phyloP scores from a whole-genome alignment of 1,140 invertebrate genomes.

The Rhynchophorus ferrugineus region DNA sequence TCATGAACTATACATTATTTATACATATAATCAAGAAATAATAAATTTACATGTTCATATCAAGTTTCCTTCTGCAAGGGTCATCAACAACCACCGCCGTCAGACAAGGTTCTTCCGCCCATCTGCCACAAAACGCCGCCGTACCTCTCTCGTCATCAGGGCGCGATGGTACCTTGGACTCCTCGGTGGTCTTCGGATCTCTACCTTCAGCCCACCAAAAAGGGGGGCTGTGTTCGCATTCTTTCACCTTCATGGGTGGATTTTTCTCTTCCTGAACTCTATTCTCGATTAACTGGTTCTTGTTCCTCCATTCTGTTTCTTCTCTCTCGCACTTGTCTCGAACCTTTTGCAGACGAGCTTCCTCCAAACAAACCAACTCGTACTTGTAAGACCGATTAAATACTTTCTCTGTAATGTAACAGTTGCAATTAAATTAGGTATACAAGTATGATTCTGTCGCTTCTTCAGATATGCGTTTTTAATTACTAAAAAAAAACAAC shows the following conservation, averaged over 20 bases:
- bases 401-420: slow-evolving; percentile 40
- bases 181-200: not conserved
- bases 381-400: slow-evolving; percentile 45
- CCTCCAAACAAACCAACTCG: slow-evolving; percentile 45
- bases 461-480: not conserved
- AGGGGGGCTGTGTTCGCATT: slow-evolving; percentile 20
- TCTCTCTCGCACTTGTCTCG: slow-evolving; percentile 32
- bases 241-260: slow-evolving; percentile 15
- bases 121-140: slow-evolving; percentile 10
- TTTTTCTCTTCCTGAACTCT: slow-evolving; percentile 19
- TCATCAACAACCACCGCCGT: slow-evolving; percentile 26
- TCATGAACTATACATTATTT: too few relatives aligned
- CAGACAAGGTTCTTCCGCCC: slow-evolving; percentile 29
- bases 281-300: slow-evolving; percentile 6
- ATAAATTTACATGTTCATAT: slow-evolving; percentile 27
- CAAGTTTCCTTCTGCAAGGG: slow-evolving; percentile 30
- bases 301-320: slow-evolving; percentile 12
- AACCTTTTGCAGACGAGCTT: slow-evolving; percentile 37
- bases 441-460: not conserved
- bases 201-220: slow-evolving; percentile 24
- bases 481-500: not conserved
- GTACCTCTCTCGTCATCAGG: not conserved
- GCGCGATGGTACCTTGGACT: too few relatives aligned
- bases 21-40: too few relatives aligned
- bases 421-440: slow-evolving; percentile 13